Evolutionary conservation across 2,113 vertebrate genomes (phyloP).

Genomic region (Willisornis vidua): DNA sequence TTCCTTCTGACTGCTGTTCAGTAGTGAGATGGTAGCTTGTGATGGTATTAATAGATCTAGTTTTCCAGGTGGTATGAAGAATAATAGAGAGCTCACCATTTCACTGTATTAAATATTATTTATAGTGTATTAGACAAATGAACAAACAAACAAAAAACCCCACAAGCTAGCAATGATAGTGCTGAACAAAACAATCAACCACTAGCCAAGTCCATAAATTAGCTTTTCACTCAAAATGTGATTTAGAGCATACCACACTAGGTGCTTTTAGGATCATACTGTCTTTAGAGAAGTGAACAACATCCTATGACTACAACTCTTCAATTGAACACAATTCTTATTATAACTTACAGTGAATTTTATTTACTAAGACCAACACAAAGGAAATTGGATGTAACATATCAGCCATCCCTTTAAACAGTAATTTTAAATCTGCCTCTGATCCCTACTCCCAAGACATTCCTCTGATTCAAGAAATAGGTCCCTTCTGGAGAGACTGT

Average conservation of each 20-base stretch:
- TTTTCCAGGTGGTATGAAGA: neutral
- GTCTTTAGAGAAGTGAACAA: neutral
- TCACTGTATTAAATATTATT: conserved; percentile 1
- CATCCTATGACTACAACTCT: neutral
- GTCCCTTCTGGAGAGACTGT: neutral
- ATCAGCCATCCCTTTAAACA: neutral
- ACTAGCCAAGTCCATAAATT: neutral
- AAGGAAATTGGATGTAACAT: neutral
- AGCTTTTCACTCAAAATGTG: neutral
- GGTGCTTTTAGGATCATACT: neutral
- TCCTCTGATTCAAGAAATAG: neutral
- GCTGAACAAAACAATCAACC: neutral
- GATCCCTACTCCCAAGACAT: neutral
- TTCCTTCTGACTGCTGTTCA: conserved; percentile 47
- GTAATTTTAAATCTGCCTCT: neutral
- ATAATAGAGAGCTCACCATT: neutral
- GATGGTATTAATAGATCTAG: conserved; percentile 30
- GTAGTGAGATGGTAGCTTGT: conserved; percentile 32
- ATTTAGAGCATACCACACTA: neutral
- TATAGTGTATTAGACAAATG: neutral
- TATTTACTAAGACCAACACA: neutral
- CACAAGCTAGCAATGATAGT: neutral
- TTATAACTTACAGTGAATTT: neutral
- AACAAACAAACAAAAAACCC: neutral
- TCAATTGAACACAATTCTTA: neutral